Evolutionary conservation across 2,888 invertebrate genomes (phyloP), one percentile per base, ranked within the genome.

Genomic region (Amphipoea oculea): DNA sequence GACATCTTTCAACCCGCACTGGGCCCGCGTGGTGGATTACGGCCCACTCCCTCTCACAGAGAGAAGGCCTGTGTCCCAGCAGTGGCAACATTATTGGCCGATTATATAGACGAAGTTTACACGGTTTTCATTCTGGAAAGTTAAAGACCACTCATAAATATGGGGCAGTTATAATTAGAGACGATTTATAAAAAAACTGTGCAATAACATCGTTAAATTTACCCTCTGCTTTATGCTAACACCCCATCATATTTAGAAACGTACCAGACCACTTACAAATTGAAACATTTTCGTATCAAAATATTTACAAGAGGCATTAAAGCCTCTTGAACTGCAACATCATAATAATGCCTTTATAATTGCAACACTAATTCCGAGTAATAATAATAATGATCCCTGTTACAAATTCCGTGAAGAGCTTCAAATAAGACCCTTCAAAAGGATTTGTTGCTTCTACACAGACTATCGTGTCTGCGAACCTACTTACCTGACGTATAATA

Each of bases 401-500:
- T n/a, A n/a, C 17, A 45, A 73, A 80, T 84, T 65, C 23, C 57
- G n/a, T 14, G 9, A 65, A 82, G 20, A 57, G 62, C 48, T 84
- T 63, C 57, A 63, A 51, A 67, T 36, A 29, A 63, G 51, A 54
- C 45, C 29, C 78, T 78, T 78, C 40, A 75, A 40, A 73, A 63
- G n/a, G 67, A 78, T 82, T 76, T 17, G 23, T 57, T 66, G 48
- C 51, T 42, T 23, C 36, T 70, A 11, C 20, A 45, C 48, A 70
- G 42, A 69, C 23, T n/a, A 69, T 72, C n/a, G 2, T 54, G 70
- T 77, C 74, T 78, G 57, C 40, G 63, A 67, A 67, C n/a, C 69
- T 66, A 29, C 60, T 54, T 65, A 83, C 14, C 69, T 84, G 60
- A 69, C 36, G 29, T 60, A 76, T 62, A 66, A 67, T 67, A 84